Evolutionary conservation across 2,797 vertebrate species (phyloP).

Genomic region (Menidia menidia): DNA sequence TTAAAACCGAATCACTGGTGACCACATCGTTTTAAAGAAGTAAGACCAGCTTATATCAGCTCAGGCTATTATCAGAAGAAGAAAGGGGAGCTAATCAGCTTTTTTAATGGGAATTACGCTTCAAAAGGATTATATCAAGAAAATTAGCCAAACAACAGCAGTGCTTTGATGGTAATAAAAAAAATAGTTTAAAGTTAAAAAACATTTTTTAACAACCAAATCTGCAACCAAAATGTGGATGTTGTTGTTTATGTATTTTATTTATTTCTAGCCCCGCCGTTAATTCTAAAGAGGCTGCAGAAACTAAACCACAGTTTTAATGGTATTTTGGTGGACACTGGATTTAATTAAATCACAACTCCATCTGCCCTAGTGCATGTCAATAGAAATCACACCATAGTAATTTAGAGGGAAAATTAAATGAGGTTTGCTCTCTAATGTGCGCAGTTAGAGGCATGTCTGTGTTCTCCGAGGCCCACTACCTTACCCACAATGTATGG

Average conservation of each 20-base stretch:
- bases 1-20: slow-evolving; percentile 83
- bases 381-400: slow-evolving; percentile 68
- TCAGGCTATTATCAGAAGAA: slow-evolving; percentile 79
- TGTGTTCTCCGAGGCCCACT: slow-evolving; percentile 47
- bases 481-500: slow-evolving; percentile 60
- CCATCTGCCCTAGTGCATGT: slow-evolving; percentile 56
- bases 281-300: neutral
- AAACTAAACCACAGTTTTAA: slow-evolving; percentile 7
- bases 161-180: slow-evolving; percentile 17
- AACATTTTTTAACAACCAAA: neutral
- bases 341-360: slow-evolving; percentile 69
- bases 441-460: slow-evolving; percentile 39
- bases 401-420: slow-evolving; percentile 67
- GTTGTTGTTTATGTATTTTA: neutral
- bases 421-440: slow-evolving; percentile 59
- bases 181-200: neutral
- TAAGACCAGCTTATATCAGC: slow-evolving; percentile 69
- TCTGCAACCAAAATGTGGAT: neutral
- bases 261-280: slow-evolving; percentile 3
- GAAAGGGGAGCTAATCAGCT: slow-evolving; percentile 78
- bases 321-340: slow-evolving; percentile 29
- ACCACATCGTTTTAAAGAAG: slow-evolving; percentile 70
- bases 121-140: slow-evolving; percentile 79
- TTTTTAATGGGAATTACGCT: slow-evolving; percentile 83
- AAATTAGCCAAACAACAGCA: slow-evolving; percentile 75